Evolutionary conservation across 2,113 vertebrate genomes (phyloP).

Genomic region (Entelurus aequoreus): DNA sequence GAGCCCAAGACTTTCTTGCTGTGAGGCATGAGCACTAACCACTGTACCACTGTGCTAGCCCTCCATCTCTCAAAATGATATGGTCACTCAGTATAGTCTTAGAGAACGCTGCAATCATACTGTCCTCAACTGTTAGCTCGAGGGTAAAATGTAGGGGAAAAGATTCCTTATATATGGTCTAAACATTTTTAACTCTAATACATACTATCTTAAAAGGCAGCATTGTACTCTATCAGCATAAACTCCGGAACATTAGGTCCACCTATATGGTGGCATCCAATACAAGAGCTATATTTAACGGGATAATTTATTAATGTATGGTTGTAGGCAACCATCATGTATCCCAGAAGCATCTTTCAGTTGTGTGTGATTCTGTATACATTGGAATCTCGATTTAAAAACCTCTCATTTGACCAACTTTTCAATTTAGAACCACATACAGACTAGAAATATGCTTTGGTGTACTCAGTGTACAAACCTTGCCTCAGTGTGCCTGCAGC

Average conservation of each 20-base stretch:
- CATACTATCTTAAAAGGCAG: background rate
- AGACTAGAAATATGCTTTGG: too few species aligned
- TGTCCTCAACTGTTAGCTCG: slow-evolving; percentile 34
- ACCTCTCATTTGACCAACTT: too few species aligned
- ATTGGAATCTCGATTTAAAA: too few species aligned
- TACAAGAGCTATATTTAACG: background rate
- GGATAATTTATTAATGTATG: background rate
- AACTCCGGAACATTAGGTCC: background rate
- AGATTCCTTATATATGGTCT: background rate
- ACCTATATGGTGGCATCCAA: too few species aligned
- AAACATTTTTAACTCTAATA: background rate
- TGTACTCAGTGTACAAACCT: too few species aligned
- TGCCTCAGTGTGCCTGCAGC: too few species aligned
- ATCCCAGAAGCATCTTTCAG: background rate
- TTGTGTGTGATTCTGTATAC: background rate
- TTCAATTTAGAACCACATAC: too few species aligned
- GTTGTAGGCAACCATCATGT: background rate
- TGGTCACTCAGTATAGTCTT: slow-evolving; percentile 3
- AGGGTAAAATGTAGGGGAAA: slow-evolving; percentile 22
- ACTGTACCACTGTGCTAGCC: too few species aligned
- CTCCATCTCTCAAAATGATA: slow-evolving; percentile 9
- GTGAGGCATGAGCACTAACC: too few species aligned
- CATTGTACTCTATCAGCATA: background rate
- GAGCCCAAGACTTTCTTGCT: too few species aligned
- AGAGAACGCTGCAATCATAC: slow-evolving; percentile 3